These are phyloP conservation scores for Porites divaricata DNA, from an alignment of 92 coral and sea anemone genomes.

Conservation along the genomic window DNA sequence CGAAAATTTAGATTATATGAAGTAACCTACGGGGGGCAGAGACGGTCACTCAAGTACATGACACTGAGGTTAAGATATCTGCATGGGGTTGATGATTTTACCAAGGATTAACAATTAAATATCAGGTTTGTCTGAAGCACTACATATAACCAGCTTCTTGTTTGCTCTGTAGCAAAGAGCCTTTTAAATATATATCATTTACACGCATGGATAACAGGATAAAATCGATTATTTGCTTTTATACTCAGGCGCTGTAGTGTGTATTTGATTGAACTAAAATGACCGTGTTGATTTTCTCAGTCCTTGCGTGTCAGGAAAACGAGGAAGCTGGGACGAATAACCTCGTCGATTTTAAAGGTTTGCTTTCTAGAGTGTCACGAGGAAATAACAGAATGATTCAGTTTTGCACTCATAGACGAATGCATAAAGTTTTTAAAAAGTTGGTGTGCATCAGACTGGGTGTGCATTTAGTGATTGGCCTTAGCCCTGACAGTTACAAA, in stretches of 20 bases:
- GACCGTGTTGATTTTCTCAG: background rate
- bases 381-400: too few species aligned
- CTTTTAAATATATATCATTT: background rate
- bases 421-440: too few species aligned
- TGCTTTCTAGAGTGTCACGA: too few species aligned
- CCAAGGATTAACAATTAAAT: background rate
- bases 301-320: background rate
- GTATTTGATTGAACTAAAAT: constrained; percentile 1
- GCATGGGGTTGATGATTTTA: background rate
- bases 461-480: too few species aligned
- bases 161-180: background rate
- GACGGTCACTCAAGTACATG: background rate
- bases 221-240: background rate
- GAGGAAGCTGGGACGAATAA: too few species aligned
- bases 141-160: background rate
- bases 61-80: background rate
- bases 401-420: too few species aligned
- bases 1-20: background rate
- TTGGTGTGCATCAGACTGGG: too few species aligned
- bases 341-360: too few species aligned
- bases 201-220: constrained; percentile 13
- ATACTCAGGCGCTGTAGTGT: background rate
- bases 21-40: constrained; percentile 11
- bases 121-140: background rate
- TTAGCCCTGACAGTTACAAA: too few species aligned